phyloP scores from a whole-genome alignment of 1,140 invertebrate species.

The Wasmannia auropunctata region DNA sequence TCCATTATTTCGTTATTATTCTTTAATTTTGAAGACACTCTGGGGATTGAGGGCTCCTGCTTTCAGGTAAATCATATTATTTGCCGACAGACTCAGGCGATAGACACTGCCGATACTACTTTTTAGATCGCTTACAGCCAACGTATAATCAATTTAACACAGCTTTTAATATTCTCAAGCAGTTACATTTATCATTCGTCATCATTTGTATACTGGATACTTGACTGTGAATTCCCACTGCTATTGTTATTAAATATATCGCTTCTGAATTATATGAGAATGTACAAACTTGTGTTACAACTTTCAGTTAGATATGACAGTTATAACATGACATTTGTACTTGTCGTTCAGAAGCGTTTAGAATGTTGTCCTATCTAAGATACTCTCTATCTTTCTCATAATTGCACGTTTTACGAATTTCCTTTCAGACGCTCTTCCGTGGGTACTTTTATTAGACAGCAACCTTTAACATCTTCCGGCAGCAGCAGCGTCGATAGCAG shows the following conservation, averaged over 20 bases:
- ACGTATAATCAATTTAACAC: constrained; percentile 57
- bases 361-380: constrained; percentile 20
- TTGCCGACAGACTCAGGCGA: constrained; percentile 36
- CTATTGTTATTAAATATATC: constrained; percentile 40
- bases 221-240: constrained; percentile 52
- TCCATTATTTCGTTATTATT: constrained; percentile 4
- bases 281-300: neutral
- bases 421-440: constrained; percentile 91
- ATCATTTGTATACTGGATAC: constrained; percentile 57
- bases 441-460: constrained; percentile 90
- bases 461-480: constrained; percentile 82
- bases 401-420: constrained; percentile 49
- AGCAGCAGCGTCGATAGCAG: constrained; percentile 86
- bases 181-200: constrained; percentile 52
- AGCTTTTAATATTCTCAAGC: constrained; percentile 43
- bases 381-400: neutral
- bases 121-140: constrained; percentile 60
- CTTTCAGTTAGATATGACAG: neutral
- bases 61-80: constrained; percentile 68
- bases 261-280: constrained; percentile 57
- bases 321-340: constrained; percentile 16
- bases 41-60: constrained; percentile 50
- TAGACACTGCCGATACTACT: constrained; percentile 33
- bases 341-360: constrained; percentile 35
- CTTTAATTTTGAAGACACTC: constrained; percentile 32